Evolutionary conservation across 2,113 vertebrate species (phyloP).

Genomic region (Calypte anna): DNA sequence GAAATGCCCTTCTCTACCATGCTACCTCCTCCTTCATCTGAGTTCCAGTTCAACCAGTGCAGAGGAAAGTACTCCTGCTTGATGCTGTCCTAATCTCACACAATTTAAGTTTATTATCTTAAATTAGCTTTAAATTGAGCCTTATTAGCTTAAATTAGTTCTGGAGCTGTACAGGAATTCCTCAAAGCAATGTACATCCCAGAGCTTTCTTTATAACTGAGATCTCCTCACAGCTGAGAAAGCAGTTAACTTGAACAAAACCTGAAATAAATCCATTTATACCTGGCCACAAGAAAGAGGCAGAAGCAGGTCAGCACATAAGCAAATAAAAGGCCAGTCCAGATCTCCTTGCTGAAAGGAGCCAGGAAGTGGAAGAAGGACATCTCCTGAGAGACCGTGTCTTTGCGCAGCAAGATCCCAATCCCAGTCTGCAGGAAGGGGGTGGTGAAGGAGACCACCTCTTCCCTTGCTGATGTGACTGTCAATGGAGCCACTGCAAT

Average conservation of each 20-base stretch:
- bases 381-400: slow-evolving; percentile 55
- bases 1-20: not conserved
- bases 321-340: slow-evolving; percentile 83
- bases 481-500: slow-evolving; percentile 87
- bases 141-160: not conserved
- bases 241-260: not conserved
- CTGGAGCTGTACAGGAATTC: not conserved
- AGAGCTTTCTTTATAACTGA: not conserved
- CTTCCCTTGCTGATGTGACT: slow-evolving; percentile 78
- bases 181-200: not conserved
- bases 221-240: not conserved
- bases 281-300: slow-evolving; percentile 87
- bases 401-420: slow-evolving; percentile 83
- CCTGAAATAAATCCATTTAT: not conserved
- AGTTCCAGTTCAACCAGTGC: not conserved
- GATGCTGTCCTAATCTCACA: not conserved
- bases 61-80: not conserved
- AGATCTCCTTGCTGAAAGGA: slow-evolving; percentile 87
- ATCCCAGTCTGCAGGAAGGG: slow-evolving; percentile 89
- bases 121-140: no score
- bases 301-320: slow-evolving; percentile 85
- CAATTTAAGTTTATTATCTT: not conserved
- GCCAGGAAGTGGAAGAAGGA: slow-evolving; percentile 82
- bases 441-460: slow-evolving; percentile 83
- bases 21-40: not conserved